Conservation (phyloP, 2,113 vertebrate species). For the Propithecus coquereli region DNA sequence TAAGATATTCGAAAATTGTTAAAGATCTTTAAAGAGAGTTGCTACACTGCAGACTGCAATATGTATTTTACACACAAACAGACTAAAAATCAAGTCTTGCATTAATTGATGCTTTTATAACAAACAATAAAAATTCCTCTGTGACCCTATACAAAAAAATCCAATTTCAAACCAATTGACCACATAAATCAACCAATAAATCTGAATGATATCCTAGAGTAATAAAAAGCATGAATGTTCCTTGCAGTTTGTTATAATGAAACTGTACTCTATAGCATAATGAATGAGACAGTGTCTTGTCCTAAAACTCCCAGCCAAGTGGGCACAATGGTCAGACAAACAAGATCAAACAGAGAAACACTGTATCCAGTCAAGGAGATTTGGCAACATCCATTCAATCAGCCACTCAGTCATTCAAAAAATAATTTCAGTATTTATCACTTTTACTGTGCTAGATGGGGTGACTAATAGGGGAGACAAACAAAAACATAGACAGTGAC, state of each 20-base stretch:
- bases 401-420: neutral
- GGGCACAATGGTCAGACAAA: neutral
- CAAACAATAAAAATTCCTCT: slow-evolving; percentile 13
- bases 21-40: neutral
- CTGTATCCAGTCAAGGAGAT: neutral
- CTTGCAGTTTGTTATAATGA: neutral
- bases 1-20: neutral
- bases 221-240: neutral
- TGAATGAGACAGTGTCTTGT: neutral
- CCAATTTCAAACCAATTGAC: neutral
- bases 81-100: neutral
- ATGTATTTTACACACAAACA: neutral
- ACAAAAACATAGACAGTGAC: neutral
- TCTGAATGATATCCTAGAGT: neutral
- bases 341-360: neutral
- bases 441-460: neutral
- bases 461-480: neutral
- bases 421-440: neutral
- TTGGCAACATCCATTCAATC: neutral
- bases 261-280: neutral
- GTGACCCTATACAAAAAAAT: neutral
- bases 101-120: neutral
- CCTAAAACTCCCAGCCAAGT: neutral
- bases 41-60: neutral
- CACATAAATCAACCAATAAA: slow-evolving; percentile 26